Percentiles rank a stretch among this genome's conserved stretches.
phyloP scores from a whole-genome alignment of 2,888 invertebrate genomes.

The Stictocephala bisonia region DNA sequence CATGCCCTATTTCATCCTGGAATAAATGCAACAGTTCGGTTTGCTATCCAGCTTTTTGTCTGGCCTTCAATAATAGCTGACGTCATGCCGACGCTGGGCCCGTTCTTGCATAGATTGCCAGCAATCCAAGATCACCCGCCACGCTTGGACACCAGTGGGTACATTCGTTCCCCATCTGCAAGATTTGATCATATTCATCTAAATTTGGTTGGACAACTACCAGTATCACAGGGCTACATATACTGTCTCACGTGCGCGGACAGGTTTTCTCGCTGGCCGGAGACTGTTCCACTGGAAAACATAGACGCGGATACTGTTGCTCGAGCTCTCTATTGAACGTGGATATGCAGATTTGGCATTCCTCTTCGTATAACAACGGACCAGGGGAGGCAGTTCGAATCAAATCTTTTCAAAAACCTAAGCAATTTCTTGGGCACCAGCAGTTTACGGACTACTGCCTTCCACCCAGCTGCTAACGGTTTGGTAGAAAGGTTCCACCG shows the following conservation, averaged over 20 bases:
- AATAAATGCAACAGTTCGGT: too few species aligned
- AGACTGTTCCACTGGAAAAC: conserved; percentile 61
- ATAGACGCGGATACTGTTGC: conserved; percentile 63
- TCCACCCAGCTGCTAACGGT: conserved; percentile 46
- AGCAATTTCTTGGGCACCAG: background rate
- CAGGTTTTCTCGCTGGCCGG: conserved; percentile 63
- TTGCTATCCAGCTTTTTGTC: background rate
- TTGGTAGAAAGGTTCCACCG: conserved; percentile 45
- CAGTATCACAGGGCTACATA: background rate
- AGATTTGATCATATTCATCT: too few species aligned
- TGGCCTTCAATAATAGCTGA: background rate
- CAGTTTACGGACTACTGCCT: background rate
- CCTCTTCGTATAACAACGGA: conserved; percentile 49
- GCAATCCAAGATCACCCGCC: background rate
- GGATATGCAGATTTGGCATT: background rate
- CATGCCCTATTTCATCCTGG: too few species aligned
- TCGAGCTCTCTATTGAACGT: conserved; percentile 48
- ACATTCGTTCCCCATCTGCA: background rate
- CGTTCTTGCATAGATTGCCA: background rate
- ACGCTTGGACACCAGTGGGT: background rate
- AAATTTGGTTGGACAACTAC: background rate
- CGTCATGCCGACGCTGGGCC: background rate
- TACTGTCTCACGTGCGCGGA: conserved; percentile 61
- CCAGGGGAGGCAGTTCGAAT: conserved; percentile 52
- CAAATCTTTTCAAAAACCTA: background rate